These are phyloP conservation scores for Dendrolimus kikuchii DNA, from an alignment of 1,140 invertebrate genomes.

Conservation along the genomic window DNA sequence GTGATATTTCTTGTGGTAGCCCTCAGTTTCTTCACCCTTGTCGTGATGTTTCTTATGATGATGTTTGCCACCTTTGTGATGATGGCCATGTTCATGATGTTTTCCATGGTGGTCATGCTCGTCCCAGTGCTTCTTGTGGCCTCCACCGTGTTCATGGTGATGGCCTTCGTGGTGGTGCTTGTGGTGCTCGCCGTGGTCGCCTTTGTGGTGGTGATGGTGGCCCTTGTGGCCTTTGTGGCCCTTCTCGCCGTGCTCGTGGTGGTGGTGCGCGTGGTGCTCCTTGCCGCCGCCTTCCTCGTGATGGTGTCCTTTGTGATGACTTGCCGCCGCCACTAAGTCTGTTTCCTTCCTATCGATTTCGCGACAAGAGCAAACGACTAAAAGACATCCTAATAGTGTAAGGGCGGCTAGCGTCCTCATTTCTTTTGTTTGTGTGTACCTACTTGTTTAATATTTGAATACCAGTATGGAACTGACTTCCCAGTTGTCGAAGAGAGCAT, in stretches of 20 bases:
- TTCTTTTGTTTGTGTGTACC: slow-evolving; percentile 12
- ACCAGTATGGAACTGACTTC: slow-evolving; percentile 47
- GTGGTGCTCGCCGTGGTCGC: slow-evolving; percentile 78
- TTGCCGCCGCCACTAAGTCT: slow-evolving; percentile 66
- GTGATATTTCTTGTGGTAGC: slow-evolving; percentile 80
- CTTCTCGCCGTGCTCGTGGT: slow-evolving; percentile 72
- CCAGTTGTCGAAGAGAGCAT: slow-evolving; percentile 36
- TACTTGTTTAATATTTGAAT: slow-evolving; percentile 45
- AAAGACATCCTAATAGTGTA: slow-evolving; percentile 38
- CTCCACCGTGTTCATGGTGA: slow-evolving; percentile 76
- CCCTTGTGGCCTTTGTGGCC: slow-evolving; percentile 73
- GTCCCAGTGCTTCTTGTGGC: slow-evolving; percentile 79
- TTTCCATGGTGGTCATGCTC: slow-evolving; percentile 79
- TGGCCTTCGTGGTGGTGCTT: slow-evolving; percentile 79
- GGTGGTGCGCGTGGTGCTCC: slow-evolving; percentile 72
- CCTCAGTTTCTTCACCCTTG: slow-evolving; percentile 77
- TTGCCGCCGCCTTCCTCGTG: slow-evolving; percentile 72
- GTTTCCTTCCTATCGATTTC: slow-evolving; percentile 38
- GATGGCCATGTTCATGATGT: slow-evolving; percentile 78
- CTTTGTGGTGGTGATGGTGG: slow-evolving; percentile 77
- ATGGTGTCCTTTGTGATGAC: slow-evolving; percentile 60
- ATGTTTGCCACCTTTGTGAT: slow-evolving; percentile 76
- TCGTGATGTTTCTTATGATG: slow-evolving; percentile 76
- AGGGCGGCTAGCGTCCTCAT: slow-evolving; percentile 64
- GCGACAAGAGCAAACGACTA: slow-evolving; percentile 37